Conservation (phyloP, 2,797 vertebrate species). For the Chrosomus eos region DNA sequence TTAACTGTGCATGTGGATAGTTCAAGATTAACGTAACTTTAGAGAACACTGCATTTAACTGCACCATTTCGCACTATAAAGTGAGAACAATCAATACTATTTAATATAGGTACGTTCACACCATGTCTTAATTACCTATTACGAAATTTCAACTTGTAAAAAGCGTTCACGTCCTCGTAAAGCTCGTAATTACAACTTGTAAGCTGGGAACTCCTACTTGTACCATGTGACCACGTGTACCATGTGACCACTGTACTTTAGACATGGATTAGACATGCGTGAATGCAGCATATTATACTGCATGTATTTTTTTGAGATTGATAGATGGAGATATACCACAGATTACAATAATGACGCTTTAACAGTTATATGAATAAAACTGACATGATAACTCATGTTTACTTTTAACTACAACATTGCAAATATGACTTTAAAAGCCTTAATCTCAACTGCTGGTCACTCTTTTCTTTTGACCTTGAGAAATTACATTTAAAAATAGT, state of each 20-base stretch:
- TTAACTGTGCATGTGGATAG: neutral
- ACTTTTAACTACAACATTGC: neutral
- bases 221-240: neutral
- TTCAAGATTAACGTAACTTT: neutral
- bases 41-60: constrained; percentile 9
- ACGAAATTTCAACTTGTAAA: neutral
- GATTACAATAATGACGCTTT: neutral
- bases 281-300: constrained; percentile 1
- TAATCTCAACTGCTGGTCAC: neutral
- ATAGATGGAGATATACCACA: constrained; percentile 12
- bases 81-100: constrained; percentile 14
- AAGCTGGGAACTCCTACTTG: neutral
- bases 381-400: neutral
- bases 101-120: neutral
- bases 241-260: neutral
- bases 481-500: neutral
- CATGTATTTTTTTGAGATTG: constrained; percentile 3
- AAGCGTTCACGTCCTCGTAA: neutral
- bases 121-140: neutral
- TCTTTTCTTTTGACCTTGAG: neutral
- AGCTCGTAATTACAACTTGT: neutral
- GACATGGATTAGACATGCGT: neutral
- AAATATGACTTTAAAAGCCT: constrained; percentile 10
- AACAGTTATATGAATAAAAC: neutral
- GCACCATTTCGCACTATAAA: neutral